Conservation (phyloP, 2,888 invertebrate species). For the Athetis lepigone region DNA sequence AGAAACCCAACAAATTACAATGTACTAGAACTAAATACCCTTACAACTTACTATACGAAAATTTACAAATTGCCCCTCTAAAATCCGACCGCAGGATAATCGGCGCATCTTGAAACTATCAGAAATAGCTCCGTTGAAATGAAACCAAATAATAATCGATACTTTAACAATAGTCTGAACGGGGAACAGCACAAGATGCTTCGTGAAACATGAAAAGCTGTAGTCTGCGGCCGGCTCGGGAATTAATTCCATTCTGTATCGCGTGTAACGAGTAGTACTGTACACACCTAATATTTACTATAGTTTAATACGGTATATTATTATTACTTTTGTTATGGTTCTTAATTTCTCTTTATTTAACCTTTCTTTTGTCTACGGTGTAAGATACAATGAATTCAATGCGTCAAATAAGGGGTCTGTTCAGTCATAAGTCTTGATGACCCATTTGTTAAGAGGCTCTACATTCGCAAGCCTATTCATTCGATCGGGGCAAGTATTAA, state of each 20-base stretch:
- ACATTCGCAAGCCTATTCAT: too few species aligned
- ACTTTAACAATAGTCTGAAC: conserved; percentile 72
- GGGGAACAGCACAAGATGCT: conserved; percentile 70
- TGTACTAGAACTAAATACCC: conserved; percentile 13
- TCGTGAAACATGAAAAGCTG: conserved; percentile 77
- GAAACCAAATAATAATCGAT: conserved; percentile 69
- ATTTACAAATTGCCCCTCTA: conserved; percentile 37
- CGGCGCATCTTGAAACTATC: conserved; percentile 52
- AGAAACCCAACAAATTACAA: not conserved
- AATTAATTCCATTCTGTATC: conserved; percentile 84
- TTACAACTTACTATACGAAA: conserved; percentile 33
- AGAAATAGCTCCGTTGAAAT: conserved; percentile 45
- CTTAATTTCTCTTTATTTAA: not conserved
- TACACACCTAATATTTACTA: conserved; percentile 35
- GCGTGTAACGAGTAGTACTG: conserved; percentile 76
- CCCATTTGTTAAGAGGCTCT: too few species aligned
- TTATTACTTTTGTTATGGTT: not conserved
- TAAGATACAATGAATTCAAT: too few species aligned
- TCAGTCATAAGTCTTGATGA: too few species aligned
- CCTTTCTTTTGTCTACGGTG: too few species aligned
- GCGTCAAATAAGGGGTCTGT: too few species aligned
- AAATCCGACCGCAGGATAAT: conserved; percentile 49
- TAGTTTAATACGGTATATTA: not conserved
- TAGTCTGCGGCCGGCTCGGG: conserved; percentile 80
- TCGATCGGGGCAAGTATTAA: too few species aligned